Base-by-base conservation (phyloP, 2,888 invertebrate genomes). In the Nipponacmea schrenckii region DNA sequence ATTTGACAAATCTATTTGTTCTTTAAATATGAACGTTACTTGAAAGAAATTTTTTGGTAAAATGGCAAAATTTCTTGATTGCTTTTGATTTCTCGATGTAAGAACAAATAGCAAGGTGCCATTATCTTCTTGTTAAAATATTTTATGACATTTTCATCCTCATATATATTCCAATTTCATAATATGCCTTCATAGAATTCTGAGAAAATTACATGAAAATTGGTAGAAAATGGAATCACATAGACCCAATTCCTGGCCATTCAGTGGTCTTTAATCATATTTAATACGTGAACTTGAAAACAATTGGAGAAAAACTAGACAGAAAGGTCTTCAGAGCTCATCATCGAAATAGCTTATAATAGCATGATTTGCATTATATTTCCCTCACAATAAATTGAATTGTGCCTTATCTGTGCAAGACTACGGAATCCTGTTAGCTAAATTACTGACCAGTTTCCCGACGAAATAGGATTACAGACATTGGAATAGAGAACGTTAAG, bases 321-420 rank as follows among this genome's bases (percentile, higher is more conserved):
- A 56, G 20, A 56, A 24, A 56, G 56, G 56, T 56, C 56, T 56
- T 56, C 56, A 24, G 17, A 62, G 62, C 56, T 71, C 63, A 67
- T 71, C 50, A 67, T 62, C 46, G 63, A 63, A 66, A 48, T 62
- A 71, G 71, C 67, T 64, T 31, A 67, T 71, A 63, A 67, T 46
- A 24, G 67, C 48, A 71, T 67, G 56, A 62, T 71, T 62, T 62
- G 66, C 67, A 71, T 71, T 71, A 66, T 70, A 56, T 62, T 63
- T 67, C 50, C 50, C 62, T 71, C 46, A 31, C 46, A 26, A 15
- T 46, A 71, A 71, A 71, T 71, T 71, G 67, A 71, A 71, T 71
- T 71, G 46, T 31, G 39, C 48, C 67, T 67, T 71, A 71, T 71
- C 67, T 24, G 63, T 63, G 62, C 67, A 17, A 46, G 63, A 31